Evolutionary conservation across 2,113 vertebrate species (phyloP).

Genomic region (Myrmecobius fasciatus): DNA sequence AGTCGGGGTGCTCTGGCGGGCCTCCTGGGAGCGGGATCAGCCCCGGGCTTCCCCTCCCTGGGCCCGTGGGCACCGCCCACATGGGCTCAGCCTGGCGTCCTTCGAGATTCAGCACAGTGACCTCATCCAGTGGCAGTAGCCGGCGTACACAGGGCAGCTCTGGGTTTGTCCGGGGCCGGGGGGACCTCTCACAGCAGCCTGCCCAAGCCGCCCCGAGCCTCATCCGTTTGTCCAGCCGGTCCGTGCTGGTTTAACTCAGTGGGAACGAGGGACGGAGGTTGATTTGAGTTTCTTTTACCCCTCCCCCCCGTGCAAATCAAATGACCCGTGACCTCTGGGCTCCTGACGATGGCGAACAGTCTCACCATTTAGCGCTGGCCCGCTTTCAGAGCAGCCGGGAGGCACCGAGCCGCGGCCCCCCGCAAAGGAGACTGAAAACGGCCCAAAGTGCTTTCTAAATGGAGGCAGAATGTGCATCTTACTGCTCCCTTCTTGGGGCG

Average conservation of each 20-base stretch:
- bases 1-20: background rate
- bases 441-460: slow-evolving; percentile 45
- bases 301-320: background rate
- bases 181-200: no score
- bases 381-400: slow-evolving; percentile 47
- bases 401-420: slow-evolving; percentile 13
- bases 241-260: background rate
- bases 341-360: background rate
- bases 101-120: no score
- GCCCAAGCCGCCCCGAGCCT: no score
- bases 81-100: background rate
- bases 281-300: background rate
- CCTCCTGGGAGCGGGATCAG: slow-evolving; percentile 2
- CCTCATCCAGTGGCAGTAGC: no score
- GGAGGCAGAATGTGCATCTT: slow-evolving; percentile 32
- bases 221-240: no score
- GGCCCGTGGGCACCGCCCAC: background rate
- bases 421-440: slow-evolving; percentile 55
- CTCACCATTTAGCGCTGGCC: slow-evolving; percentile 42
- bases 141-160: no score
- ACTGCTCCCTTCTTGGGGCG: slow-evolving; percentile 35
- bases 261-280: no score
- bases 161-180: no score
- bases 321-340: background rate
- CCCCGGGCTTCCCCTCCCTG: background rate